phyloP scores from a whole-genome alignment of 2,113 vertebrate species.

The Marmota flaviventris region DNA sequence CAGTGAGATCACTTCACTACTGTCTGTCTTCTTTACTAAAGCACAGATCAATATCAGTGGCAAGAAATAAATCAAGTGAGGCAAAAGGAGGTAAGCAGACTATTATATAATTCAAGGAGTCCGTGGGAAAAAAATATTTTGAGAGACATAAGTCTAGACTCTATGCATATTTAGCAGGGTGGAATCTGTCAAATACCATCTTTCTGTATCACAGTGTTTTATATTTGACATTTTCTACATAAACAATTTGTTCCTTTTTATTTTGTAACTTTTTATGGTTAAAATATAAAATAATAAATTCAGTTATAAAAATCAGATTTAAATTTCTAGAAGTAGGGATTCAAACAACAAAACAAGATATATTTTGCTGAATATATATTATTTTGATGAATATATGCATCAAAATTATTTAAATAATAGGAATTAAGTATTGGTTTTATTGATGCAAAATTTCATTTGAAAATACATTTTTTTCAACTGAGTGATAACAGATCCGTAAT shows the following conservation, averaged over 20 bases:
- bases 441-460: constrained; percentile 58
- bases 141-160: background rate
- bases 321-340: background rate
- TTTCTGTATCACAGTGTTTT: constrained; percentile 27
- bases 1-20: background rate
- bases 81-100: background rate
- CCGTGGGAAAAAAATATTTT: background rate
- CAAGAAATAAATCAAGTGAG: constrained; percentile 28
- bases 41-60: background rate
- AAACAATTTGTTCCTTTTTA: constrained; percentile 33
- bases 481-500: background rate
- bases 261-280: constrained; percentile 9
- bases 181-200: background rate
- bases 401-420: background rate
- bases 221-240: background rate
- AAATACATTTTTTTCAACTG: background rate
- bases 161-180: background rate
- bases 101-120: constrained; percentile 44
- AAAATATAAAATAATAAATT: background rate
- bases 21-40: background rate
- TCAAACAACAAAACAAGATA: background rate
- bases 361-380: background rate
- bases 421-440: background rate
- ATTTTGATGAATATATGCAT: background rate
- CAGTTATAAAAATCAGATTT: background rate